Evolutionary conservation across 2,113 vertebrate genomes (phyloP).

Genomic region (Piaya cayana): DNA sequence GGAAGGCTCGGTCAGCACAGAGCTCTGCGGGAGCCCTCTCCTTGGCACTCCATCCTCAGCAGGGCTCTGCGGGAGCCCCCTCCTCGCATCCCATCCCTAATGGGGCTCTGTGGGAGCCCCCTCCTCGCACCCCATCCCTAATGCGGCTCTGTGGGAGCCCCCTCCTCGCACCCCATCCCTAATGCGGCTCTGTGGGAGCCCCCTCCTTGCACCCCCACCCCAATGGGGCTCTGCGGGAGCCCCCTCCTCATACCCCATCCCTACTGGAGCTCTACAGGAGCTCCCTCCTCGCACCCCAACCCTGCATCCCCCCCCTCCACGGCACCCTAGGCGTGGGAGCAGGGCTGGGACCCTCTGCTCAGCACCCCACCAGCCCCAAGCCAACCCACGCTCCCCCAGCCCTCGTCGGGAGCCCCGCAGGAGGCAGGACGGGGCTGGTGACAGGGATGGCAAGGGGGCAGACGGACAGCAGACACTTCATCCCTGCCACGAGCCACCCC

Average conservation of each 20-base stretch:
- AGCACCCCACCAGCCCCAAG: fast-evolving
- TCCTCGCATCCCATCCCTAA: no score
- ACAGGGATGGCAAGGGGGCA: fast-evolving
- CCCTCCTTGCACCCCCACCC: no score
- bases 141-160: not conserved
- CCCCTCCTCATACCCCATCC: not conserved
- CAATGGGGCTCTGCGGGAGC: not conserved
- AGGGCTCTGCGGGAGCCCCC: not conserved
- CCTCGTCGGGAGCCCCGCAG: fast-evolving
- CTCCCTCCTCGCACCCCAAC: not conserved
- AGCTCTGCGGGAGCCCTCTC: no score
- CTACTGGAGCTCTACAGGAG: not conserved
- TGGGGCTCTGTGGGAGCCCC: not conserved
- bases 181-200: not conserved
- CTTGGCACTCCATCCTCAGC: no score
- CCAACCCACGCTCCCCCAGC: not conserved
- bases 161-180: no score
- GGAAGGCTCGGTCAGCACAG: fast-evolving
- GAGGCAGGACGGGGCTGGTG: not conserved
- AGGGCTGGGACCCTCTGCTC: not conserved
- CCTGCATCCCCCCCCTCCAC: not conserved
- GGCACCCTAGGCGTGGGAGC: not conserved
- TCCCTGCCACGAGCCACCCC: fast-evolving
- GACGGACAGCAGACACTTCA: fast-evolving
- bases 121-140: no score